Evolutionary conservation across 1,140 invertebrate genomes (phyloP), one percentile per base, ranked within the genome.

Genomic region (Stegodyphus mimosarum): DNA sequence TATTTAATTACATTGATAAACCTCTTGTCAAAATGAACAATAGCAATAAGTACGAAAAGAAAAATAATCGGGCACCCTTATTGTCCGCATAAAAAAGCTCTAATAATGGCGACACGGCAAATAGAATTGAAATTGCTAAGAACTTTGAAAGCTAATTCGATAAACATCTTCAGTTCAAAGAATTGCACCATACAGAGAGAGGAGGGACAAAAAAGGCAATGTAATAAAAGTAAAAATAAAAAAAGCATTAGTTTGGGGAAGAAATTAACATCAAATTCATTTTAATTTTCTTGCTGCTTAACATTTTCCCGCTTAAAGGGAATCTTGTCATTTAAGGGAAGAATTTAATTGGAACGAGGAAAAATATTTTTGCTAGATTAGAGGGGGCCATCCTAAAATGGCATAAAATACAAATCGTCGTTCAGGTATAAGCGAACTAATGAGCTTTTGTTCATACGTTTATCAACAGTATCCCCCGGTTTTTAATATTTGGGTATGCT

Each of bases 201-300:
- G 7, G n/a, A 4, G 48, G 33, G 3, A 33, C 33, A 33, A 33
- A 33, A 33, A 33, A 33, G 33, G 3, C 33, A 33, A 33, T 33
- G 33, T 33, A 33, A 33, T 33, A 33, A 33, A 33, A 33, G 33
- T 33, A 33, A 33, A 33, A 33, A 3, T 6, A 53, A 70, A 55
- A n/a, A 76, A 79, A 53, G 70, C 52, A 70, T n/a, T 53, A 79
- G n/a, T 51, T 70, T 70, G 77, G 50, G 15, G 67, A 71, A 79
- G 77, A 81, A 81, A 81, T 81, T 81, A 81, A 81, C 77, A 79
- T 81, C 33, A 53, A 81, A 72, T 72, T 81, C 78, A 81, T 81
- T 81, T 81, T 81, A 60, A 81, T 81, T 81, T 72, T 72, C 67
- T 72, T 63, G n/a, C 48, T 63, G 66, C 60, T 72, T 81, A 72